Evolutionary conservation across 2,797 vertebrate genomes (phyloP).

Genomic region (Liparis tanakae): DNA sequence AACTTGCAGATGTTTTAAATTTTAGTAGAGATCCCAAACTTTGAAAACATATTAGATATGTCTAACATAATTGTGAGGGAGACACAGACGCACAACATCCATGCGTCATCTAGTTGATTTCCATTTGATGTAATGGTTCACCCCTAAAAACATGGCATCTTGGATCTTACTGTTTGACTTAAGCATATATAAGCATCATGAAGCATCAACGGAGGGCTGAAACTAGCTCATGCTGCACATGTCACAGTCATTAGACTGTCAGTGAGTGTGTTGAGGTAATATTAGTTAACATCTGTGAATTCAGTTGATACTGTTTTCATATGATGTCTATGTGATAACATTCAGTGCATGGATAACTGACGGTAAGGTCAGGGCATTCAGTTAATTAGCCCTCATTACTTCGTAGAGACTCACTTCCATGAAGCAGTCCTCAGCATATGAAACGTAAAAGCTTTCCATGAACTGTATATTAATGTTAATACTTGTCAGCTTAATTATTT

Average conservation of each 20-base stretch:
- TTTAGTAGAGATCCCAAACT: neutral
- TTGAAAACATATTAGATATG: neutral
- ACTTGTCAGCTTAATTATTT: constrained; percentile 3
- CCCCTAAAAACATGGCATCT: neutral
- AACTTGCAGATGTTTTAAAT: neutral
- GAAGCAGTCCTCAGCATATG: too few species aligned
- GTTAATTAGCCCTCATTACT: neutral
- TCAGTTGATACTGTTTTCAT: neutral
- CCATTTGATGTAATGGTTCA: constrained; percentile 20
- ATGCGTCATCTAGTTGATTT: neutral
- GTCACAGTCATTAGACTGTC: neutral
- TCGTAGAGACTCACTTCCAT: neutral
- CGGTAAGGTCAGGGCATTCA: neutral
- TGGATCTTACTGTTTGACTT: constrained; percentile 7
- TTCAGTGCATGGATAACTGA: neutral
- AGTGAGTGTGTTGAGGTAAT: neutral
- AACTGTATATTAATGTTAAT: too few species aligned
- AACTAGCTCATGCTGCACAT: constrained; percentile 4
- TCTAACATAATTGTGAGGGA: neutral
- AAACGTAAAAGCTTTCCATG: neutral
- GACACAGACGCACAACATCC: neutral
- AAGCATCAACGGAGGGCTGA: constrained; percentile 1
- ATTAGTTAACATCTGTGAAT: neutral
- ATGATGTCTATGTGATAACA: neutral
- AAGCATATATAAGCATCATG: neutral